Evolutionary conservation across 2,888 invertebrate species (phyloP).

Genomic region (Drosophila hawaiiensis): DNA sequence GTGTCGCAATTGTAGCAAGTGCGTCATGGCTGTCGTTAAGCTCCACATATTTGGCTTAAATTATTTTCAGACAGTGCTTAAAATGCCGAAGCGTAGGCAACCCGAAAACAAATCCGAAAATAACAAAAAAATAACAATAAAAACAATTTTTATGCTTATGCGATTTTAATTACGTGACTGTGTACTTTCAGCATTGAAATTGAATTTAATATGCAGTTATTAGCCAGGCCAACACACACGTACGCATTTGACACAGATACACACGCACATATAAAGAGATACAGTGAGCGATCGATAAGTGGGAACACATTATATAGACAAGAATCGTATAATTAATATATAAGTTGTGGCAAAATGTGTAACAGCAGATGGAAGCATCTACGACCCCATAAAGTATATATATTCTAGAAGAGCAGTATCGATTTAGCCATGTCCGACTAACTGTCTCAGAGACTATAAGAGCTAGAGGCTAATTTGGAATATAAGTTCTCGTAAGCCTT

Average conservation of each 20-base stretch:
- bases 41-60: constrained; percentile 11
- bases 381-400: neutral
- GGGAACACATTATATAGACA: neutral
- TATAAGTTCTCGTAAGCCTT: too few species aligned
- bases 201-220: constrained; percentile 72
- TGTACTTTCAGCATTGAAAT: constrained; percentile 66
- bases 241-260: constrained; percentile 15
- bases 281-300: constrained; percentile 18
- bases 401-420: neutral
- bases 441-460: neutral
- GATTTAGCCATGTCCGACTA: neutral
- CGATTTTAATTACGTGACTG: constrained; percentile 79
- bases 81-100: constrained; percentile 53
- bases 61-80: constrained; percentile 30
- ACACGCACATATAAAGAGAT: constrained; percentile 21
- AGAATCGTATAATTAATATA: neutral
- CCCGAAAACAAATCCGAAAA: constrained; percentile 23
- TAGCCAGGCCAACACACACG: constrained; percentile 38
- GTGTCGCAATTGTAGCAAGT: constrained; percentile 20
- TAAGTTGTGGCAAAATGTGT: neutral
- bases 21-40: constrained; percentile 36
- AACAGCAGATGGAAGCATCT: neutral
- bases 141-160: constrained; percentile 59
- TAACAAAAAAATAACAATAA: constrained; percentile 36
- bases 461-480: neutral